Percentiles rank a stretch among this genome's conserved stretches.
phyloP scores from a whole-genome alignment of 2,113 vertebrate species.

The Ophthalmolycus amberensis region DNA sequence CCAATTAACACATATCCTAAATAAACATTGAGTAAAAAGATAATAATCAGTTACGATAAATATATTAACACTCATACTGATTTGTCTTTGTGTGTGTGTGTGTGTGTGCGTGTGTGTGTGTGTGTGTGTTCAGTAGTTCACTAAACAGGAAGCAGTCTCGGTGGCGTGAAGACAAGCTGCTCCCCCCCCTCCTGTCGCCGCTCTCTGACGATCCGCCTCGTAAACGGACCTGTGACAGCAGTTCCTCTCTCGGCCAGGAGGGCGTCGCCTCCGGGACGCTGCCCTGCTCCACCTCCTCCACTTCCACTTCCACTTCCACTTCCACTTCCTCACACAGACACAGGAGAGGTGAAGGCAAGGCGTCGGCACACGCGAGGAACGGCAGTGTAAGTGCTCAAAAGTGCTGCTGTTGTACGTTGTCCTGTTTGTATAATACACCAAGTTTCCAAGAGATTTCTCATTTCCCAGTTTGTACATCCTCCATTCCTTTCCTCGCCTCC shows the following conservation, averaged over 20 bases:
- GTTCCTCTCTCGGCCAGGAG: slow-evolving; percentile 87
- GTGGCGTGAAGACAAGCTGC: slow-evolving; percentile 90
- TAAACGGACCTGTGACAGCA: slow-evolving; percentile 82
- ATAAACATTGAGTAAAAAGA: not conserved
- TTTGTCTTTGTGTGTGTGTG: not conserved
- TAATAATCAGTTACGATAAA: not conserved
- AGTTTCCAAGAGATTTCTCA: not conserved
- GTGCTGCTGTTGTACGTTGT: not conserved
- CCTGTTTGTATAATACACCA: not conserved
- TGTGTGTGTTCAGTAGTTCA: slow-evolving; percentile 58
- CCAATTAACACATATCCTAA: not conserved
- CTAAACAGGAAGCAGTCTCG: slow-evolving; percentile 88
- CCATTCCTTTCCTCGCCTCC: not conserved
- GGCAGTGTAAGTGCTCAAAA: slow-evolving; percentile 82
- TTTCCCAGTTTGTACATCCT: not conserved
- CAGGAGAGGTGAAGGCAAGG: slow-evolving; percentile 89
- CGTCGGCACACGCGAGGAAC: slow-evolving; percentile 84
- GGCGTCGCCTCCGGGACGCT: slow-evolving; percentile 50
- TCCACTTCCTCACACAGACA: slow-evolving; percentile 86
- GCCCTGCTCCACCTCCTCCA: slow-evolving; percentile 57
- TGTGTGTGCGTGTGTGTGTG: not conserved
- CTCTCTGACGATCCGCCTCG: slow-evolving; percentile 87
- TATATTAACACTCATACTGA: not conserved
- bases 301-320: slow-evolving; percentile 58
- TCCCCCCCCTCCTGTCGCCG: slow-evolving; percentile 92